Percentiles rank a stretch among this genome's conserved stretches.
Evolutionary conservation across 2,888 invertebrate genomes (phyloP).

Genomic region (Melangyna quadrimaculata): DNA sequence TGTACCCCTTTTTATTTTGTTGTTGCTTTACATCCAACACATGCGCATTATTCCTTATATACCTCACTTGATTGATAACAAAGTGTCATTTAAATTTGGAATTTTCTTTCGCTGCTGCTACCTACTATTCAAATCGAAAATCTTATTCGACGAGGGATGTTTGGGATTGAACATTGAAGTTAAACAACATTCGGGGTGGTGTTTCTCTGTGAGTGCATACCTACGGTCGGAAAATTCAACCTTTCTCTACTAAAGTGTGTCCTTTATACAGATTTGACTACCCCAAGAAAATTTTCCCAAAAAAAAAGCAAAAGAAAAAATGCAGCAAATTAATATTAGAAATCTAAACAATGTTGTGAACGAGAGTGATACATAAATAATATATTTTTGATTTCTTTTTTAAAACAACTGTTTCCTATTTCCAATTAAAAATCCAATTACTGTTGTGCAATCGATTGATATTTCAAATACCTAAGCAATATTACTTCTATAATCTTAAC

Average conservation of each 20-base stretch:
- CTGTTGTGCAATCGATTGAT: slow-evolving; percentile 59
- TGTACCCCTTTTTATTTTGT: no score
- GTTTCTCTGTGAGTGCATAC: slow-evolving; percentile 51
- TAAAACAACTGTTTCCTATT: slow-evolving; percentile 11
- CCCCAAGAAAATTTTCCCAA: slow-evolving; percentile 47
- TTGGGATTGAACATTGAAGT: slow-evolving; percentile 37
- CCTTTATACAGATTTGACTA: slow-evolving; percentile 31
- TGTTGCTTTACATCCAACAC: no score
- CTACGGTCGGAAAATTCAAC: slow-evolving; percentile 16
- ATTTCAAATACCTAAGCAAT: slow-evolving; percentile 43
- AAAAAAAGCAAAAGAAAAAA: neutral
- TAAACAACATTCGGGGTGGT: slow-evolving; percentile 66
- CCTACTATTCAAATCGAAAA: slow-evolving; percentile 17
- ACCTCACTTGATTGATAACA: neutral
- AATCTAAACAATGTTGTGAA: slow-evolving; percentile 61
- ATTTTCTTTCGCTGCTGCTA: neutral
- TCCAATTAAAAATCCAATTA: slow-evolving; percentile 35
- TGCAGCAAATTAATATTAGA: neutral
- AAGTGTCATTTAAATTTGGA: slow-evolving; percentile 6
- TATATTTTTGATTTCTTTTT: neutral
- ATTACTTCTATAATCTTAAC: neutral
- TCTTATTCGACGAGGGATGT: slow-evolving; percentile 48
- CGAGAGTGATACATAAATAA: slow-evolving; percentile 36
- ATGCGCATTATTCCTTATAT: slow-evolving; percentile 6
- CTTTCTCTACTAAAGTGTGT: slow-evolving; percentile 13